These are phyloP conservation scores for Zaprionus lachaisei DNA, from an alignment of 1,140 invertebrate species.

Conservation along the genomic window DNA sequence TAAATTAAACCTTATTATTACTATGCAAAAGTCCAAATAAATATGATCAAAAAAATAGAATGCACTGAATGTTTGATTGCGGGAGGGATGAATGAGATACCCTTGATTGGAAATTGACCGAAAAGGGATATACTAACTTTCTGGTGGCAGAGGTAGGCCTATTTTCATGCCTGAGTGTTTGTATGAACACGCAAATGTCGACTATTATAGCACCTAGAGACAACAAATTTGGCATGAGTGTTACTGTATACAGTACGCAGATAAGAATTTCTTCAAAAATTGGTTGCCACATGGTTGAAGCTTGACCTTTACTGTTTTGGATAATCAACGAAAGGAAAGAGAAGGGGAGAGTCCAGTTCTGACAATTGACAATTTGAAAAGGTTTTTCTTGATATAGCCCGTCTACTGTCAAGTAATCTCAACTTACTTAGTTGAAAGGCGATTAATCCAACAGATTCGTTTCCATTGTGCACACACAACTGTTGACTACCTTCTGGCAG, in stretches of 20 bases:
- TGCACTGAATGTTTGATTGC: neutral
- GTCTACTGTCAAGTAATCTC: neutral
- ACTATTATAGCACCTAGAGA: neutral
- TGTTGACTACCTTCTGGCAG: neutral
- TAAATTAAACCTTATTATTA: conserved; percentile 73
- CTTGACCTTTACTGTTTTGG: too few relatives aligned
- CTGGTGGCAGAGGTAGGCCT: too few relatives aligned
- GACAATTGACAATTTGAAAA: neutral
- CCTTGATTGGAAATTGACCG: too few relatives aligned
- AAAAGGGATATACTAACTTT: too few relatives aligned
- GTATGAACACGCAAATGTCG: neutral
- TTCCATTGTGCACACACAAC: neutral
- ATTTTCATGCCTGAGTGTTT: neutral
- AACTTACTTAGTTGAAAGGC: neutral
- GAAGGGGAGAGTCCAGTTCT: too few relatives aligned
- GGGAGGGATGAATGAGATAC: neutral
- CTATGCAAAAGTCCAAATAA: conserved; percentile 80
- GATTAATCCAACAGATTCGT: neutral
- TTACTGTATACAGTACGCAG: neutral
- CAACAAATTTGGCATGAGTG: neutral
- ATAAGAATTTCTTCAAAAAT: neutral
- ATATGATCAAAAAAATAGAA: conserved; percentile 54
- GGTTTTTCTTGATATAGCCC: neutral
- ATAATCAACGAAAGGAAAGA: too few relatives aligned
- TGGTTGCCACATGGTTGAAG: too few relatives aligned